phyloP scores from a whole-genome alignment of 2,797 vertebrate species.

The Falco concolor region DNA sequence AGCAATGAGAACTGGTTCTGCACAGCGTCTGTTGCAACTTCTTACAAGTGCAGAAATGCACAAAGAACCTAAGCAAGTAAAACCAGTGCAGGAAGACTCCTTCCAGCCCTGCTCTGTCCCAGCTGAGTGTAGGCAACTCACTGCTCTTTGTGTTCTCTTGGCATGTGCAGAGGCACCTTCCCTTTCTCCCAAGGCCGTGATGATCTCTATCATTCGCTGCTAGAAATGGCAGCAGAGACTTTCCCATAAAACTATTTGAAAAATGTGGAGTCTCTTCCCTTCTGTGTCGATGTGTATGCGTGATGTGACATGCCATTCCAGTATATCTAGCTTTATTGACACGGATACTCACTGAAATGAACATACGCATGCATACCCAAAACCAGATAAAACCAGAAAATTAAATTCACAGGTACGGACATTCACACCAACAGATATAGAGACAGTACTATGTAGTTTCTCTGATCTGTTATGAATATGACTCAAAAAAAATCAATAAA shows the following conservation, averaged over 20 bases:
- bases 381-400: not conserved
- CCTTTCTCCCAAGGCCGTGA: accelerated
- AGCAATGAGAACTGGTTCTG: not conserved
- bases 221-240: not conserved
- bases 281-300: not conserved
- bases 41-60: not conserved
- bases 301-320: not conserved
- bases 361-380: not conserved
- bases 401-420: not conserved
- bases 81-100: not conserved
- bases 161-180: not conserved
- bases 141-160: not conserved
- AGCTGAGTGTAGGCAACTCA: not conserved
- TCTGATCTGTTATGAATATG: not conserved
- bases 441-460: not conserved
- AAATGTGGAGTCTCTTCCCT: slow-evolving; percentile 11
- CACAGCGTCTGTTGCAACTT: not conserved
- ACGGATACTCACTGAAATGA: not conserved
- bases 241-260: not conserved
- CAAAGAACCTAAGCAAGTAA: not conserved
- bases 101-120: not conserved
- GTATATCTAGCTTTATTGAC: not conserved
- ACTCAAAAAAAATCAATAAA: not conserved
- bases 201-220: not conserved
- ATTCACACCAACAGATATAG: not conserved